These are phyloP conservation scores for Hybos culiciformis DNA, from an alignment of 2,888 invertebrate species.

Conservation along the genomic window DNA sequence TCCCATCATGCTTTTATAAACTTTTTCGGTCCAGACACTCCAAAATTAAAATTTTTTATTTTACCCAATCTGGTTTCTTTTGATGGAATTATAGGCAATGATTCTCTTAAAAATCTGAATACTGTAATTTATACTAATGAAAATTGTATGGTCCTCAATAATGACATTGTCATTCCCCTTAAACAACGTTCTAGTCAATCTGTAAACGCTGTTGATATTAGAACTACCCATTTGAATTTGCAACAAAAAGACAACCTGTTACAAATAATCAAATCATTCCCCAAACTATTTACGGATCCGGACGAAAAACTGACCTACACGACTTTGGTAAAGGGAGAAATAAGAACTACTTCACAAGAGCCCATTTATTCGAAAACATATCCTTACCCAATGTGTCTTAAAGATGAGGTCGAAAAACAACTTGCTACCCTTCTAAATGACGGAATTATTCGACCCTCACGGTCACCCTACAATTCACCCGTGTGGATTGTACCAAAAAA, in stretches of 20 bases:
- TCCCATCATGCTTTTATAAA: background rate
- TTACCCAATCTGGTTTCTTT: constrained; percentile 2
- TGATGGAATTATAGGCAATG: constrained; percentile 8
- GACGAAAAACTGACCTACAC: constrained; percentile 5
- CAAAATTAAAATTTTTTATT: constrained; percentile 9
- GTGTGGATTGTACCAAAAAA: constrained; percentile 10
- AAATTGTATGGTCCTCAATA: constrained; percentile 3
- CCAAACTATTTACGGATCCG: constrained; percentile 1
- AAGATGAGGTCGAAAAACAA: no score
- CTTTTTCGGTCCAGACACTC: background rate
- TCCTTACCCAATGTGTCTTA: no score
- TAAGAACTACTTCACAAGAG: no score
- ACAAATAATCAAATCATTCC: background rate
- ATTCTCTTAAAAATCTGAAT: constrained; percentile 1
- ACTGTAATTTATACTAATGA: constrained; percentile 4
- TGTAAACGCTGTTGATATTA: background rate
- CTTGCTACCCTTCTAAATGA: no score
- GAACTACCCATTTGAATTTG: constrained; percentile 1
- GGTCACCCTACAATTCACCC: constrained; percentile 12
- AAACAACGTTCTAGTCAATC: constrained; percentile 4
- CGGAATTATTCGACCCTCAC: constrained; percentile 11
- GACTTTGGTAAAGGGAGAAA: no score
- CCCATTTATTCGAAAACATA: no score
- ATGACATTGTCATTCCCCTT: constrained; percentile 1
- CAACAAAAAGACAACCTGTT: background rate